These are phyloP conservation scores for Charina bottae DNA, from an alignment of 2,113 vertebrate genomes.

Conservation along the genomic window DNA sequence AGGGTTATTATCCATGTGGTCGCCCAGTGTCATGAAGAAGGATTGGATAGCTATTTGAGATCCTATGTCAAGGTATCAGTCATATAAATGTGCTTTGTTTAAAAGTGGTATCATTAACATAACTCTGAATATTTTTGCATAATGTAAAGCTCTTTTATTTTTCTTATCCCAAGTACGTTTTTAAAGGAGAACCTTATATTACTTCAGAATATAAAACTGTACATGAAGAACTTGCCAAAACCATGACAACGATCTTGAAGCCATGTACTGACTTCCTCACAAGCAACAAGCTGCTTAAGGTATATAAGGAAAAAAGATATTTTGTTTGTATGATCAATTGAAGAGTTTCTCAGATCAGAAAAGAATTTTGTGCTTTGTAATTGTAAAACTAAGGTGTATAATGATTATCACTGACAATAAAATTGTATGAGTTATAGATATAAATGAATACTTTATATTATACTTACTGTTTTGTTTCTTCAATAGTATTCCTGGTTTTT, in stretches of 20 bases:
- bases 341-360: background rate
- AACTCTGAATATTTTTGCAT: background rate
- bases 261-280: conserved; percentile 98
- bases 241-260: conserved; percentile 96
- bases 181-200: conserved; percentile 89
- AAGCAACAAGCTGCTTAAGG: conserved; percentile 98
- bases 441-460: background rate
- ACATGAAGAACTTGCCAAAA: conserved; percentile 94
- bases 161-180: conserved; percentile 83
- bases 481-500: conserved; percentile 98
- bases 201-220: conserved; percentile 84
- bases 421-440: background rate
- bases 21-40: conserved; percentile 97
- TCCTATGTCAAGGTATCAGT: conserved; percentile 94
- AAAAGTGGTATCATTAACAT: conserved; percentile 1
- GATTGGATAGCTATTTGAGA: conserved; percentile 92
- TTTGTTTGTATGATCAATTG: background rate
- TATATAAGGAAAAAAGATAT: conserved; percentile 53
- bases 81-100: background rate
- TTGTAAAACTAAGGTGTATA: background rate
- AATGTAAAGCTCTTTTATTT: conserved; percentile 20
- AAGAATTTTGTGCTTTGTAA: background rate
- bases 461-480: conserved; percentile 59
- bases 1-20: conserved; percentile 98
- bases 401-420: background rate